These are phyloP conservation scores for Rhagonycha lutea DNA, from an alignment of 2,888 invertebrate species.

Conservation along the genomic window DNA sequence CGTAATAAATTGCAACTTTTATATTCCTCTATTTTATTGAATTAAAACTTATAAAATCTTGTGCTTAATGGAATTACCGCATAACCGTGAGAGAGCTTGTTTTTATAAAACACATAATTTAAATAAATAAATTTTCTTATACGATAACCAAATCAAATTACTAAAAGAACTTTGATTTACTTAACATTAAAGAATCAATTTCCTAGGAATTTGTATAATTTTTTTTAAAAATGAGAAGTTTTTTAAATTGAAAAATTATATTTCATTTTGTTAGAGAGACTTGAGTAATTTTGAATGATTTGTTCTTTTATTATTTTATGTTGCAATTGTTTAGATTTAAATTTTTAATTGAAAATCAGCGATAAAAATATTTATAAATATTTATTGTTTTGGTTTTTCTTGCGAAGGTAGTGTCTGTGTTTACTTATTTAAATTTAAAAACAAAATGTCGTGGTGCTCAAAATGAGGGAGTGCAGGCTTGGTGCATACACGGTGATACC, in stretches of 20 bases:
- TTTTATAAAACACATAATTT: neutral
- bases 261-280: neutral
- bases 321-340: neutral
- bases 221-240: neutral
- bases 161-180: neutral
- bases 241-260: neutral
- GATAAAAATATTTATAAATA: no score
- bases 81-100: neutral
- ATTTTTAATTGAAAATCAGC: no score
- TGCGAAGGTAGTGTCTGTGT: no score
- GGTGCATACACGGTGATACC: neutral
- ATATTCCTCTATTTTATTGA: neutral
- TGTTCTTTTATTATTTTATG: neutral
- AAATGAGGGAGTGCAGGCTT: no score
- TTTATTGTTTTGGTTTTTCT: no score
- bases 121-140: neutral
- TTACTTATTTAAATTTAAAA: no score
- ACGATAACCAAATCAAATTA: neutral
- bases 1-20: neutral
- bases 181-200: neutral
- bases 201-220: neutral
- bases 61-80: neutral
- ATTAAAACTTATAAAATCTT: neutral
- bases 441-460: no score
- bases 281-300: neutral